Evolutionary conservation across 2,797 vertebrate genomes (phyloP).

Genomic region (Melanotaenia trifasciata): DNA sequence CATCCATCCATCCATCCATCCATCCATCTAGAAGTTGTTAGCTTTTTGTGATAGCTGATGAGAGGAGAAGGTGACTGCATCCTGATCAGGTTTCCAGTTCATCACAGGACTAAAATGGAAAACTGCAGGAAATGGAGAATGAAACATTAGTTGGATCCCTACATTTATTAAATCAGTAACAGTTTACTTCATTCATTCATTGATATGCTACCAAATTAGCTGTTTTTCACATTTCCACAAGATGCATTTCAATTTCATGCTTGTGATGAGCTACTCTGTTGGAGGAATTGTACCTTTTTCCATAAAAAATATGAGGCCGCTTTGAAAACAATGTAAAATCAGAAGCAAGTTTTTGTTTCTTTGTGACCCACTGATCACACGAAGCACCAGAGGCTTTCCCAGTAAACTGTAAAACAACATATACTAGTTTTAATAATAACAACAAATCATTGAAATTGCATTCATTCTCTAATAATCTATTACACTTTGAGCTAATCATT

Average conservation of each 20-base stretch:
- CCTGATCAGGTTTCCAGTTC: neutral
- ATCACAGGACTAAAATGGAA: neutral
- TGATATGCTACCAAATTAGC: neutral
- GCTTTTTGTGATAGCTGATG: neutral
- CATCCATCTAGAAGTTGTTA: neutral
- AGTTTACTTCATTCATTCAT: neutral
- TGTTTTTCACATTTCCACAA: neutral
- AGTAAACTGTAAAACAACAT: neutral
- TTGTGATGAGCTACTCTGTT: neutral
- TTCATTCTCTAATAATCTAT: neutral
- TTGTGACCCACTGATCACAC: neutral
- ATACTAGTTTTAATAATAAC: no score
- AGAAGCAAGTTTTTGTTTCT: neutral
- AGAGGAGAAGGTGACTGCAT: neutral
- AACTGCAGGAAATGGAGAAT: neutral
- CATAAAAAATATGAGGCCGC: neutral
- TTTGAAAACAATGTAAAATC: neutral
- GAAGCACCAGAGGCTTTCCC: neutral
- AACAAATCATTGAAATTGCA: neutral
- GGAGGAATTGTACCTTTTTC: neutral
- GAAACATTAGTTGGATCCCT: neutral
- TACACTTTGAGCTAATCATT: neutral
- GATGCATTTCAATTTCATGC: neutral
- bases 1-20: neutral
- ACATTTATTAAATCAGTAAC: neutral